A percentile compares a stretch with the other conserved stretches of the same genome.
These are phyloP conservation scores for Etheostoma spectabile DNA, from an alignment of 2,113 vertebrate species.

Conservation along the genomic window DNA sequence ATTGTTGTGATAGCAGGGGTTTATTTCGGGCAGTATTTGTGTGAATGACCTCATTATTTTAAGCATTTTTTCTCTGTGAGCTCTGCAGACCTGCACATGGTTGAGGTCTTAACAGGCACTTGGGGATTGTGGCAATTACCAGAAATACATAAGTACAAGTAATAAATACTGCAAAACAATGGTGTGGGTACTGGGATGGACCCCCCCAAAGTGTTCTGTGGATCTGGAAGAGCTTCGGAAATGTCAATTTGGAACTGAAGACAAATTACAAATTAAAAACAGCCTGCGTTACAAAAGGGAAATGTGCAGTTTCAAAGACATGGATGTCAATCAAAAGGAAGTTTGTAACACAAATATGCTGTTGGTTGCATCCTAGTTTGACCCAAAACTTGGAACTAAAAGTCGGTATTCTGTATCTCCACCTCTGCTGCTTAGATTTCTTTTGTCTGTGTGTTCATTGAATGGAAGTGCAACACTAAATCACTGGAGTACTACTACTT, in stretches of 20 bases:
- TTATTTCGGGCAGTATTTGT: not conserved
- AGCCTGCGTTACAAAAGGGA: not conserved
- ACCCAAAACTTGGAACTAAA: not conserved
- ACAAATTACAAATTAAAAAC: not conserved
- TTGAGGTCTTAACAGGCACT: not conserved
- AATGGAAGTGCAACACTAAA: not conserved
- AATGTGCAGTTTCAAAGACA: not conserved
- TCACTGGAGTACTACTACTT: not conserved
- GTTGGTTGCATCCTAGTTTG: not conserved
- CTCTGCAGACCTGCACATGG: not conserved
- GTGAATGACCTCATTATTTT: not conserved
- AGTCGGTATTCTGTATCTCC: not conserved
- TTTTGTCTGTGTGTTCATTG: no score
- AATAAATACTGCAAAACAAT: no score
- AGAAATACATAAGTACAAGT: not conserved
- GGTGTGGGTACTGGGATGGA: not conserved
- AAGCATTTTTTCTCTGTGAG: not conserved
- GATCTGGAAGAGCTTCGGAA: not conserved
- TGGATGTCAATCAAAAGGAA: not conserved
- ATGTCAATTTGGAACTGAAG: not conserved
- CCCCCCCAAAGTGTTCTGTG: not conserved
- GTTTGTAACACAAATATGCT: not conserved
- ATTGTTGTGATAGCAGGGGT: not conserved
- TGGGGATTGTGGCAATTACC: not conserved
- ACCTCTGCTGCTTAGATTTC: not conserved